These are phyloP conservation scores for Zaprionus ornatus DNA, from an alignment of 1,140 invertebrate species.

Conservation along the genomic window DNA sequence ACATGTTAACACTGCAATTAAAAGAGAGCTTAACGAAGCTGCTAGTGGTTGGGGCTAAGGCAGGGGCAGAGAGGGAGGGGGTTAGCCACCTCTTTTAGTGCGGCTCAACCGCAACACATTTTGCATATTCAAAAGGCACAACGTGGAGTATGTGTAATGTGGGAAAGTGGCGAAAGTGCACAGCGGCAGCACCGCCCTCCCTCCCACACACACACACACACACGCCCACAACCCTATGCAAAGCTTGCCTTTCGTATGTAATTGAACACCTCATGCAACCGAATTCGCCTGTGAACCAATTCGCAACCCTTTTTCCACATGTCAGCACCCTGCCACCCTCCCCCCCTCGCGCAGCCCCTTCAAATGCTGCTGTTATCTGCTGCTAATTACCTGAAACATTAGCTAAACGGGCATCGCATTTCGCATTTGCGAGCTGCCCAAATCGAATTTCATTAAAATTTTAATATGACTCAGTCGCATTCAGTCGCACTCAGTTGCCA, in stretches of 20 bases:
- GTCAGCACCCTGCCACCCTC: not conserved
- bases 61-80: not conserved
- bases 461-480: slow-evolving; percentile 23
- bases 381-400: slow-evolving; percentile 47
- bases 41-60: slow-evolving; percentile 8
- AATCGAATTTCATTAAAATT: slow-evolving; percentile 74
- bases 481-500: not conserved
- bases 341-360: not conserved
- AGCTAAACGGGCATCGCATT: slow-evolving; percentile 33
- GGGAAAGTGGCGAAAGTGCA: slow-evolving; percentile 19
- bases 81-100: not conserved
- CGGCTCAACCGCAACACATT: not conserved
- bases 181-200: not conserved
- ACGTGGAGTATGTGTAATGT: slow-evolving; percentile 28
- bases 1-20: slow-evolving; percentile 80
- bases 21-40: slow-evolving; percentile 42
- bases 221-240: not conserved
- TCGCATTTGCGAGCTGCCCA: slow-evolving; percentile 35
- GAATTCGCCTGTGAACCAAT: slow-evolving; percentile 15
- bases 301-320: not conserved
- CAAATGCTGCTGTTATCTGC: not conserved
- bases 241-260: slow-evolving; percentile 3
- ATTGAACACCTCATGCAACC: slow-evolving; percentile 29
- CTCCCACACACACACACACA: not conserved
- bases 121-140: slow-evolving; percentile 12